These are phyloP conservation scores for Lethenteron reissneri DNA, from an alignment of 2,113 vertebrate genomes.

Conservation along the genomic window DNA sequence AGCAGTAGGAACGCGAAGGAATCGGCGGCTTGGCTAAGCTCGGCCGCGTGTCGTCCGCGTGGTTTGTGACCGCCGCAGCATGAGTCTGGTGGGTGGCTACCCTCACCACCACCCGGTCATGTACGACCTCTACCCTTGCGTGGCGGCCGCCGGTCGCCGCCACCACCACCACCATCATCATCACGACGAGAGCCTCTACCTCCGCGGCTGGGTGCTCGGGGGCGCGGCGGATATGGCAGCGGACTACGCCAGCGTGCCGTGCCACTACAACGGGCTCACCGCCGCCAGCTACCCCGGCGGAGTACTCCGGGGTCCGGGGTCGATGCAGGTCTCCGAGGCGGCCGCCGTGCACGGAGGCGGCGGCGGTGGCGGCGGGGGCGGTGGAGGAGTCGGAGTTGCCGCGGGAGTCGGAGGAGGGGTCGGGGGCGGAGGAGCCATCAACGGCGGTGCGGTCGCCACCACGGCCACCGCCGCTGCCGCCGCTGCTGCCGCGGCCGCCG, in stretches of 20 bases:
- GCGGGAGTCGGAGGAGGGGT: no score
- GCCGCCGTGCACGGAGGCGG: neutral
- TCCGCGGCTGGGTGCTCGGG: slow-evolving; percentile 6
- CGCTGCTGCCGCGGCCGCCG: no score
- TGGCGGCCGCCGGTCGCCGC: slow-evolving; percentile 2
- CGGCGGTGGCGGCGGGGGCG: no score
- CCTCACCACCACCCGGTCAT: slow-evolving; percentile 6
- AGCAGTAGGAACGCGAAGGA: neutral
- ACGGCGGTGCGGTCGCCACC: neutral
- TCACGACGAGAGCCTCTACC: slow-evolving; percentile 3
- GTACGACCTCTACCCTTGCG: slow-evolving; percentile 6
- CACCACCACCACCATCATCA: neutral
- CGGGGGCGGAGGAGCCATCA: no score
- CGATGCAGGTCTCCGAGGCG: neutral
- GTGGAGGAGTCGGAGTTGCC: no score
- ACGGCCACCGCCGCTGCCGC: neutral
- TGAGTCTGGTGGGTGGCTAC: slow-evolving; percentile 4
- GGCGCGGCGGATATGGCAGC: slow-evolving; percentile 1
- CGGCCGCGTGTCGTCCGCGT: neutral
- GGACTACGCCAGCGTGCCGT: slow-evolving; percentile 6
- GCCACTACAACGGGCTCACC: neutral
- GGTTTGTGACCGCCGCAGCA: neutral
- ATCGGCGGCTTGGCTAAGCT: neutral
- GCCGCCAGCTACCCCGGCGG: slow-evolving; percentile 1
- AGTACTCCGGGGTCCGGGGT: neutral